Base-by-base conservation (phyloP, 2,113 vertebrate genomes). In the Plectropomus leopardus region DNA sequence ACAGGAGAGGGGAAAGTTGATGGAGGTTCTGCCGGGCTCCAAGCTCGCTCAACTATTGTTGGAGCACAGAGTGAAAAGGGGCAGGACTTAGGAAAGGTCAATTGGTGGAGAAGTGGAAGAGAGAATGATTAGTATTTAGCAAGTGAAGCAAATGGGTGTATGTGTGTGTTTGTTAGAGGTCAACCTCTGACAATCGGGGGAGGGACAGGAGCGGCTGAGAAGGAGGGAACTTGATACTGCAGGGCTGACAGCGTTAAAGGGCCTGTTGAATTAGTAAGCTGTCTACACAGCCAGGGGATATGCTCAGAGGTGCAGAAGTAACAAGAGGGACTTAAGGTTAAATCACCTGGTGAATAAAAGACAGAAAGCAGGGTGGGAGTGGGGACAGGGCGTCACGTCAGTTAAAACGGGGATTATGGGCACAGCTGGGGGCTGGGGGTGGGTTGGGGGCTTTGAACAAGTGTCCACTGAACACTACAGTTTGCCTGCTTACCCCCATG, bases 401-500 rank as follows among this genome's bases (percentile, higher is more conserved):
- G 84, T 91, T 91, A 89, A 92, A 91, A 86, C 85, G 64, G 64
- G 79, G 86, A 88, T 90, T 91, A 92, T 57, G 47, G 58, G 42
- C 61, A 67, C 74, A 82, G 73, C 80, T 78, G 55, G 44, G 72
- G 21, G 40, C 8, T 30, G 2, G 17, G 48, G 15, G 21, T n/a
- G 9, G 26, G 48, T 44, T 44, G 4, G n/a, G 26, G 30, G 32
- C 1, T 16, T 16, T 47, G 15, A 16, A 48, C 17, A 21, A 48
- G 36, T 40, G 17, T 51, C 48, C 21, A 5, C 50, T 48, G 45
- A 48, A 19, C 0, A 14, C 30, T 58, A 19, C 28, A 58, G 28
- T 58, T 15, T 36, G 7, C 47, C 68, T 23, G 59, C 95, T 94
- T 82, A 95, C 95, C 88, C 95, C 95, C 95, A 96, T 96, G 68